Evolutionary conservation across 2,113 vertebrate species (phyloP), one percentile per base, ranked within the genome.

Genomic region (Percopsis transmontana): DNA sequence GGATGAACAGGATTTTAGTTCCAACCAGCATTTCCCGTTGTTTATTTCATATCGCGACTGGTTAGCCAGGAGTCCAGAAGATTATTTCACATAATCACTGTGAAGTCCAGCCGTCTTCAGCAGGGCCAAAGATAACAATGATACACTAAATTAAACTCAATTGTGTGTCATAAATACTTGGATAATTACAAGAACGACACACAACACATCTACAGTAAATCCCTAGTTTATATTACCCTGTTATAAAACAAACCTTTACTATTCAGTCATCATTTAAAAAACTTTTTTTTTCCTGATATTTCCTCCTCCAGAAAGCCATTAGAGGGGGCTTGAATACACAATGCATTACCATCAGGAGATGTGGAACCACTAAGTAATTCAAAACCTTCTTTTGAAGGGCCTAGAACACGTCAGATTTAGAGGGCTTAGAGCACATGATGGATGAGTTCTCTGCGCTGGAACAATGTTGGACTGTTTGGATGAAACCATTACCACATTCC

Each of bases 381-480:
- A 53, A 23, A 11, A 38, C 24, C 3, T 40, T 68, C 2, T 38
- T 45, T 5, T 51, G n/a, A 39, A 1, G 21, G 42, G 15, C 56
- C 45, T 41, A 61, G 15, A 76, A 52, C 4, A 12, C 18, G 66
- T 39, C 42, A 58, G 66, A 68, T 78, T 65, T 59, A 58, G 1
- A 24, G 73, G 2, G 20, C 13, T 52, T 55, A 33, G n/a, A 61
- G 53, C 40, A 5, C 15, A 12, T 62, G 41, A 58, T n/a, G 27
- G 55, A 81, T 20, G 54, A 47, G 58, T 9, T 72, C 63, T 40
- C 58, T 63, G 44, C 39, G 21, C 56, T 8, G 16, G 44, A 27
- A 67, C 9, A 24, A 67, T 38, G 27, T 66, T 21, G 62, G 11
- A 20, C 21, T 62, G n/a, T n/a, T n/a, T n/a, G n/a, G n/a, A n/a